These are phyloP conservation scores for Nebria brevicollis DNA, from an alignment of 2,888 invertebrate genomes.

Conservation along the genomic window DNA sequence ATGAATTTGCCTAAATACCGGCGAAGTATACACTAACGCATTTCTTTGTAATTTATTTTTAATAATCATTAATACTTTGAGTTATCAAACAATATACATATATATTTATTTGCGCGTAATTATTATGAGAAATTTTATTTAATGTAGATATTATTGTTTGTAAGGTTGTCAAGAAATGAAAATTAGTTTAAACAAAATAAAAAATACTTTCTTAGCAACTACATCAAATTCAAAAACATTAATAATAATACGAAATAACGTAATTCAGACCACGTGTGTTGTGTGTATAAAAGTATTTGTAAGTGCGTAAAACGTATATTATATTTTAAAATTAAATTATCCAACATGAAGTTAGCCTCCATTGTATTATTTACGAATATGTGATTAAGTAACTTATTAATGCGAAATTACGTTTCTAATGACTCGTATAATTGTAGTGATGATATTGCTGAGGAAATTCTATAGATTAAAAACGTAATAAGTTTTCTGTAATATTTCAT, in stretches of 20 bases:
- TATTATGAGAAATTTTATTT: no score
- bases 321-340: background rate
- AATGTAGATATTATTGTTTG: background rate
- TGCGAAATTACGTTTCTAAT: background rate
- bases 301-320: background rate
- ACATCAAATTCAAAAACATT: background rate
- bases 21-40: no score
- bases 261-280: background rate
- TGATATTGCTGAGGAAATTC: background rate
- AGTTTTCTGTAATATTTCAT: background rate
- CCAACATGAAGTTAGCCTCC: constrained; percentile 18
- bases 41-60: no score
- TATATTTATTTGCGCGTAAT: no score
- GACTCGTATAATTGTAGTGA: background rate
- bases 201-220: background rate
- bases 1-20: no score
- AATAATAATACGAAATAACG: background rate
- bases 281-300: background rate
- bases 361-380: background rate
- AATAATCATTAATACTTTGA: no score
- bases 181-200: background rate
- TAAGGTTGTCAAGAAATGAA: background rate
- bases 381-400: background rate
- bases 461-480: background rate
- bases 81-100: no score